A percentile compares a stretch with the other conserved stretches of the same genome.
These are phyloP conservation scores for Lasiurus cinereus DNA, from an alignment of 2,113 vertebrate genomes.

Conservation along the genomic window DNA sequence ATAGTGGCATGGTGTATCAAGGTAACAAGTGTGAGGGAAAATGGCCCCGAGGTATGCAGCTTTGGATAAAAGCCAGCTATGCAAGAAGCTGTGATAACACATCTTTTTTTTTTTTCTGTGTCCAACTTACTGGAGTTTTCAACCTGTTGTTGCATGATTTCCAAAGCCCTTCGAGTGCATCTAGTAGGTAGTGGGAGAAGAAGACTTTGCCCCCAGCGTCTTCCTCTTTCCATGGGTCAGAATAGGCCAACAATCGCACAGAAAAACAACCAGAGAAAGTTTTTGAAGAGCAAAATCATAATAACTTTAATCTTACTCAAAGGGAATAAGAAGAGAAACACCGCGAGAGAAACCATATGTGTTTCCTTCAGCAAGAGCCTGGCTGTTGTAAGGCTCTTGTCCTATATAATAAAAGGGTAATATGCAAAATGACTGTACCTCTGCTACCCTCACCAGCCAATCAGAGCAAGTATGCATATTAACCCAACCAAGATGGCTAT, in stretches of 20 bases:
- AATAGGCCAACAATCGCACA: neutral
- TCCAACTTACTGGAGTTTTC: neutral
- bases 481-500: no score
- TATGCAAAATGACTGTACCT: no score
- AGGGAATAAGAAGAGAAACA: neutral
- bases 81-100: neutral
- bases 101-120: neutral
- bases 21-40: slow-evolving; percentile 12
- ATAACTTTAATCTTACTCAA: neutral
- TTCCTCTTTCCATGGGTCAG: neutral
- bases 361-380: neutral
- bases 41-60: neutral
- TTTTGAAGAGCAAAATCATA: neutral
- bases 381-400: neutral
- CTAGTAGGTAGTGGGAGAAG: neutral
- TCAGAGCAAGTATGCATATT: no score
- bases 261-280: neutral
- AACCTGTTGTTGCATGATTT: neutral
- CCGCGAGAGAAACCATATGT: neutral
- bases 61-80: neutral
- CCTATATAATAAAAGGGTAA: no score
- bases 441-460: no score
- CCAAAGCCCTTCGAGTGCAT: neutral
- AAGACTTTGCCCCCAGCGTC: fast-evolving
- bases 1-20: neutral